Base-by-base conservation (phyloP, 2,113 vertebrate genomes). In the Sporophila hypoxantha region DNA sequence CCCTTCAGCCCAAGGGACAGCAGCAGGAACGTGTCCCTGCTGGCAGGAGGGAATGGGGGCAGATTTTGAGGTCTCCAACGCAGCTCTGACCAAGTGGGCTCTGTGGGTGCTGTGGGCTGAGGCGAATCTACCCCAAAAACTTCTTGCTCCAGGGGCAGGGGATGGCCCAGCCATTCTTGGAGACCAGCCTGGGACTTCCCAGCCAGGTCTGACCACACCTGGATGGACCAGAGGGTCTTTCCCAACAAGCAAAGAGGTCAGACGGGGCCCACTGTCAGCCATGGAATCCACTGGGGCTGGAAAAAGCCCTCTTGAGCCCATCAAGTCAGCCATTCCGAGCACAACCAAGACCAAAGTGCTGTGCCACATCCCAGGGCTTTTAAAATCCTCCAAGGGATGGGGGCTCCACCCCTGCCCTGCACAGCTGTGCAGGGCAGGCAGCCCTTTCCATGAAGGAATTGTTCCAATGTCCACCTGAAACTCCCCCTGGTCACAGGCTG, bases 191-290 rank as follows among this genome's bases (percentile, higher is more conserved):
- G 59, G 8, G 37, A 17, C 34, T 39, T 60, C 73, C 23, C 41
- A 57, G 77, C 60, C 53, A 25, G 25, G 27, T 44, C n/a, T 81
- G 61, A 47, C n/a, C 47, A 27, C 32, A 21, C 39, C 29, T 41
- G 36, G 22, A 17, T 17, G 49, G 42, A 10, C 34, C 49, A 62
- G 44, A 62, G 67, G 42, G 39, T 17, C n/a, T 49, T 12, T 16
- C 30, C 41, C 64, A 68, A n/a, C 50, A 22, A 47, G 44, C 29
- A 32, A 2, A 67, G 34, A 61, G 39, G 37, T 34, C 53, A 41
- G 25, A 0, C 1, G 20, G 76, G n/a, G 15, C 30, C 62, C 39
- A 2, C 0, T 1, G 1, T 8, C 66, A 44, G n/a, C 62, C 44
- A 9, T 0, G 3, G 76, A 66, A 37, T 21, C n/a, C 17, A 10